Evolutionary conservation across 2,113 vertebrate species (phyloP).

Genomic region (Semnornis frantzii): DNA sequence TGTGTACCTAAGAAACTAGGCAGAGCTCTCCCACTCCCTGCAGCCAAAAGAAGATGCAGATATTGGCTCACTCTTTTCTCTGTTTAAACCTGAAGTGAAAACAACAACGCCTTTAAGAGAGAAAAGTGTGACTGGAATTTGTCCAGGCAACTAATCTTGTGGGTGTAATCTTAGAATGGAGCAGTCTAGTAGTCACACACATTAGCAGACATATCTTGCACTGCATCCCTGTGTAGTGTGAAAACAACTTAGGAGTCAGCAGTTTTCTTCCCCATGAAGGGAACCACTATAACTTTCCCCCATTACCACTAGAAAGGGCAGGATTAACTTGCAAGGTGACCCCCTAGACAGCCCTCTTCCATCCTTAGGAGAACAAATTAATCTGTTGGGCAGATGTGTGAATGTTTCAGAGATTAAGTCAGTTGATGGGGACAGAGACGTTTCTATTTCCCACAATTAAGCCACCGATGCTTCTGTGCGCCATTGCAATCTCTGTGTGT

Average conservation of each 20-base stretch:
- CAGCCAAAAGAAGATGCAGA: neutral
- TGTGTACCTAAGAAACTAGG: slow-evolving; percentile 28
- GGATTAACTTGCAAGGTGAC: neutral
- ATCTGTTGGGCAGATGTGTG: neutral
- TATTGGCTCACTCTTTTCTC: neutral
- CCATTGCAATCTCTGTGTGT: neutral
- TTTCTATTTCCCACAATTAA: neutral
- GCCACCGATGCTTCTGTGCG: neutral
- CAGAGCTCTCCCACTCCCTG: neutral
- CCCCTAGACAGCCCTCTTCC: neutral
- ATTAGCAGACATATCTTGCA: neutral
- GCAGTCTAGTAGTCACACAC: neutral
- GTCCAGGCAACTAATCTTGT: neutral
- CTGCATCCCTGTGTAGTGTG: neutral
- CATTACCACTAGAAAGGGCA: neutral
- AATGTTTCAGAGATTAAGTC: neutral
- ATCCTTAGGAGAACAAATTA: neutral
- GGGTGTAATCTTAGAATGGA: neutral
- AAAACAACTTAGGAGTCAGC: neutral
- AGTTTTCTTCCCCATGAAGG: neutral
- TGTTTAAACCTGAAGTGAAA: slow-evolving; percentile 39
- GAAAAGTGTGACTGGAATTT: neutral
- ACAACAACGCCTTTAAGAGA: neutral
- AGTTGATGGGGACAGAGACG: neutral
- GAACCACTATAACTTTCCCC: neutral